Evolutionary conservation across 2,888 invertebrate genomes (phyloP), one percentile per base, ranked within the genome.

Genomic region (Sinodicranocentrus sp.): DNA sequence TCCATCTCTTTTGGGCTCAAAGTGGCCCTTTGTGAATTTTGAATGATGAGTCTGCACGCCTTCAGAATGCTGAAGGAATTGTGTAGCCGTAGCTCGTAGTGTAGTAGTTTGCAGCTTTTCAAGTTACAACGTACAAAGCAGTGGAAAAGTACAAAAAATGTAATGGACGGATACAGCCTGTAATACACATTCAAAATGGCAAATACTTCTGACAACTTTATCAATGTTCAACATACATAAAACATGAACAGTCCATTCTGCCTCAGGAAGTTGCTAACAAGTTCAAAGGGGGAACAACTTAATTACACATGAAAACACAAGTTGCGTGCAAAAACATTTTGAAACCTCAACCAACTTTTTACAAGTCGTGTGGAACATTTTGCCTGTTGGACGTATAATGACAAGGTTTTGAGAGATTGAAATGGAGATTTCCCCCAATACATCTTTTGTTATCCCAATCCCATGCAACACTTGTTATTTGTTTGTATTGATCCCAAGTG

Each of bases 301-400:
- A 54, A 54, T 54, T 54, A 54, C 54, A 54, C 23, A 54, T 6
- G 23, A 54, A 21, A 54, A 21, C 23, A 48, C 48, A 48, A n/a
- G 48, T 48, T 54, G 54, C 54, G 54, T 54, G 48, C 48, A 48
- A 15, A 48, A 39, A 39, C 39, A 39, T 39, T 39, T n/a, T n/a
- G 39, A 5, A 39, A 39, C 39, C 5, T 13, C 13, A 39, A 39
- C 39, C 13, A 39, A 39, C 39, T 8, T n/a, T n/a, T n/a, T n/a
- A n/a, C n/a, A n/a, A n/a, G n/a, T n/a, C n/a, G n/a, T n/a, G n/a
- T n/a, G n/a, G n/a, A n/a, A n/a, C n/a, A n/a, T n/a, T 33, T 15
- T 48, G 10, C n/a, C 15, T 48, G 48, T 48, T 48, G 10, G 48
- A n/a, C 48, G 15, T 48, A 10, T 48, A 48, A 48, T 48, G 48